These are phyloP conservation scores for Brachionus rubens DNA, from an alignment of 1,140 invertebrate genomes.

Conservation along the genomic window DNA sequence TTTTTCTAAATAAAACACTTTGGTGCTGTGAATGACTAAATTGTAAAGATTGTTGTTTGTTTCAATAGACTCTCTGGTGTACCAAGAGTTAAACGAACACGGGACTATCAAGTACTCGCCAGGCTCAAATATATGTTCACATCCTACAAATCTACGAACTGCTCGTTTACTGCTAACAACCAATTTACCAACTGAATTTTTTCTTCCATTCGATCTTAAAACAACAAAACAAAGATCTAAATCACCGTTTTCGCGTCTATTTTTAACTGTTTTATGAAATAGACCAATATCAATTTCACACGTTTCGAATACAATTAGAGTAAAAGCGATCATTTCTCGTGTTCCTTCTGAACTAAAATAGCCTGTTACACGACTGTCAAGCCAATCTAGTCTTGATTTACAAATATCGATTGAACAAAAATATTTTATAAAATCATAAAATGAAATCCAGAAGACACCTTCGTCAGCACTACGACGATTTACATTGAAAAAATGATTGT, in stretches of 20 bases:
- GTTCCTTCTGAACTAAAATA: conserved; percentile 12
- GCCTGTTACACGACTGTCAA: conserved; percentile 36
- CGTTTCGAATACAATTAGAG: conserved; percentile 44
- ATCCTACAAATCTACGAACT: conserved; percentile 22
- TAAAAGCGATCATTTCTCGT: conserved; percentile 12
- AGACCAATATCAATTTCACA: conserved; percentile 45
- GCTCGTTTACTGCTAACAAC: conserved; percentile 13
- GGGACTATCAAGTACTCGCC: conserved; percentile 44
- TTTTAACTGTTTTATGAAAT: conserved; percentile 44
- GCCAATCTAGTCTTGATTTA: conserved; percentile 34
- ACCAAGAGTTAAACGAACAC: conserved; percentile 31
- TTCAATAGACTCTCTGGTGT: neutral
- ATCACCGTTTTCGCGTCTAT: conserved; percentile 29
- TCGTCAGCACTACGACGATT: conserved; percentile 1
- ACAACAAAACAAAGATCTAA: conserved; percentile 29
- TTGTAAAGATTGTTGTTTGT: conserved; percentile 22
- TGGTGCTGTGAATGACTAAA: conserved; percentile 45
- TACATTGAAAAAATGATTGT: conserved; percentile 15
- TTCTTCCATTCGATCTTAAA: conserved; percentile 35
- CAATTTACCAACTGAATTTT: conserved; percentile 28
- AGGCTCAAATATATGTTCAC: conserved; percentile 41
- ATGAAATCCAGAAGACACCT: conserved; percentile 44
- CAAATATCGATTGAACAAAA: conserved; percentile 45
- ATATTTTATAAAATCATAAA: conserved; percentile 45
- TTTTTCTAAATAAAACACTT: conserved; percentile 45